phyloP scores from a whole-genome alignment of 2,888 invertebrate genomes.

The Chirona hameri region DNA sequence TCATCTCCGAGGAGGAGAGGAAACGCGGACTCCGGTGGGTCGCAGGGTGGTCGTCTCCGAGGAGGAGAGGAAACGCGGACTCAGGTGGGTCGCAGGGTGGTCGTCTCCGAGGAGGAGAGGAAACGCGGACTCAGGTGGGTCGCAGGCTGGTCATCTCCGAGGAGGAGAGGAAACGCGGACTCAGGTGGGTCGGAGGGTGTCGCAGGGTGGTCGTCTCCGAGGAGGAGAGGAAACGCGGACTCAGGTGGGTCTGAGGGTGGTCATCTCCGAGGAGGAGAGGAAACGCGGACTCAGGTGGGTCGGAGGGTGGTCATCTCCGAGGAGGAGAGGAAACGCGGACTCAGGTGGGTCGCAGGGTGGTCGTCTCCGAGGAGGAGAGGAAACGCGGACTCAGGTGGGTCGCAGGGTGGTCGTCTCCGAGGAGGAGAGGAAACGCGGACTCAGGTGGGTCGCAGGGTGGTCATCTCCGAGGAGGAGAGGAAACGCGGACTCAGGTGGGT shows the following conservation, averaged over 20 bases:
- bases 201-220: conserved; percentile 65
- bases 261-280: conserved; percentile 58
- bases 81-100: conserved; percentile 54
- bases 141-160: conserved; percentile 64
- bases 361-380: conserved; percentile 58
- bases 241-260: conserved; percentile 56
- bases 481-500: conserved; percentile 54
- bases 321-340: conserved; percentile 57
- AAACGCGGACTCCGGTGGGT: conserved; percentile 54
- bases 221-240: conserved; percentile 57
- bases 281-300: conserved; percentile 54
- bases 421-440: conserved; percentile 57
- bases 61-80: conserved; percentile 57
- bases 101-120: conserved; percentile 58
- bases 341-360: conserved; percentile 54
- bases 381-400: conserved; percentile 54
- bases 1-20: conserved; percentile 58
- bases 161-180: conserved; percentile 57
- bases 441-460: conserved; percentile 54
- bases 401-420: conserved; percentile 64
- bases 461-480: conserved; percentile 58
- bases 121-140: conserved; percentile 54
- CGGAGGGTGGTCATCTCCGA: conserved; percentile 63
- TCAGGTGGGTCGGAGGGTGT: conserved; percentile 42
- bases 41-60: conserved; percentile 64